These are phyloP conservation scores for Coenonympha glycerion DNA, from an alignment of 2,888 invertebrate species.

Conservation along the genomic window DNA sequence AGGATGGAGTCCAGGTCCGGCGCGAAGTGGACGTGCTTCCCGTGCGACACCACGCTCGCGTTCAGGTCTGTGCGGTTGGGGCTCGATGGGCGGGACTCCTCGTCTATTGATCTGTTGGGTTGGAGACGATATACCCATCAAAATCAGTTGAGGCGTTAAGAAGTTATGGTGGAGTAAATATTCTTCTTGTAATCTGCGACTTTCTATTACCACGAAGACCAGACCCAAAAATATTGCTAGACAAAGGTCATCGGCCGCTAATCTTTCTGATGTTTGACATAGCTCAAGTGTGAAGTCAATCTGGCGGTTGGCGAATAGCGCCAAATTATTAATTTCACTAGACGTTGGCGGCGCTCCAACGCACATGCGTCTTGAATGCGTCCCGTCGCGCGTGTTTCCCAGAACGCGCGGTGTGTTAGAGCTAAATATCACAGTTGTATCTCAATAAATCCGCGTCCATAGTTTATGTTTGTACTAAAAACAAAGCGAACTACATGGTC, in stretches of 20 bases:
- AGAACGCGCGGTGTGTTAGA: conserved; percentile 16
- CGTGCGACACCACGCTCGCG: conserved; percentile 43
- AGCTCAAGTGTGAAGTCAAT: neutral
- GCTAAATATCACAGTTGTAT: conserved; percentile 9
- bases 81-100: conserved; percentile 41
- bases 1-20: conserved; percentile 79
- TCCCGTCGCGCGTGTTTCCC: conserved; percentile 18
- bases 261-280: neutral
- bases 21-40: conserved; percentile 81
- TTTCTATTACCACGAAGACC: too few species aligned
- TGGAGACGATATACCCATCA: too few species aligned
- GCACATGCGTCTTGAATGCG: conserved; percentile 12
- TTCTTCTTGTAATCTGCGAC: too few species aligned
- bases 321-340: conserved; percentile 12
- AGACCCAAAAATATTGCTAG: too few species aligned
- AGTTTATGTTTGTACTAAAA: conserved; percentile 12
- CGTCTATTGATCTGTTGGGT: conserved; percentile 40
- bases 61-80: conserved; percentile 39
- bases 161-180: too few species aligned
- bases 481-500: neutral
- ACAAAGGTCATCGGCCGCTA: too few species aligned
- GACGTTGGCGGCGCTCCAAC: conserved; percentile 13
- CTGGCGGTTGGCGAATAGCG: conserved; percentile 4
- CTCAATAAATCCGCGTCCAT: conserved; percentile 18
- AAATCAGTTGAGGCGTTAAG: too few species aligned